phyloP scores from a whole-genome alignment of 1,140 invertebrate genomes.

The Hyposmocoma kahamanoa region DNA sequence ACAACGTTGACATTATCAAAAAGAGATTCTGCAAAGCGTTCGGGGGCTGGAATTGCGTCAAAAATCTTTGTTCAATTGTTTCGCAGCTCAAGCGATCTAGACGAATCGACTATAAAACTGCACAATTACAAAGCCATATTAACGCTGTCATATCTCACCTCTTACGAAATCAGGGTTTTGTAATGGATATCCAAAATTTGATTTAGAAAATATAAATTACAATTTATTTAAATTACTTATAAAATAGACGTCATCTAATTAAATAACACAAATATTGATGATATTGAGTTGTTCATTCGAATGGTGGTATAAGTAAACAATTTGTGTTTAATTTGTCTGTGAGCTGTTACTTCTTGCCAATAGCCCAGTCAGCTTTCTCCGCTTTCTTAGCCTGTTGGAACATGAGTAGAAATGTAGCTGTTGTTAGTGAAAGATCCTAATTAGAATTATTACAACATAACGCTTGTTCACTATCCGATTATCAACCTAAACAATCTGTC shows the following conservation, averaged over 20 bases:
- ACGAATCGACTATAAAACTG: neutral
- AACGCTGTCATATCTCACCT: neutral
- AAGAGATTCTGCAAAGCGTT: slow-evolving; percentile 35
- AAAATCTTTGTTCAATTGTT: neutral
- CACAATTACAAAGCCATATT: neutral
- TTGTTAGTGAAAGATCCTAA: no score
- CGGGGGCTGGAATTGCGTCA: neutral
- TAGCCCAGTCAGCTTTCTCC: slow-evolving; percentile 87
- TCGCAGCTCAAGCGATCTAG: neutral
- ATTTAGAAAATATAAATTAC: slow-evolving; percentile 38
- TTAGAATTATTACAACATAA: no score
- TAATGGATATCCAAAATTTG: slow-evolving; percentile 28
- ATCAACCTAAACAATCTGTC: no score
- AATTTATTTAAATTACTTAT: slow-evolving; percentile 32
- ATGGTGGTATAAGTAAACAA: no score
- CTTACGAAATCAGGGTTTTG: neutral
- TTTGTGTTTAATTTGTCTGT: slow-evolving; percentile 19
- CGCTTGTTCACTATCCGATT: no score
- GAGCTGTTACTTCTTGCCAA: slow-evolving; percentile 77
- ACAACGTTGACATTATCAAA: slow-evolving; percentile 11
- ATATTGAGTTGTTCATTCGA: no score
- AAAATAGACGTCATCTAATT: neutral
- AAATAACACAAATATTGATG: neutral
- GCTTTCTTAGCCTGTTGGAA: slow-evolving; percentile 83
- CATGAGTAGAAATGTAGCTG: slow-evolving; percentile 24